A percentile compares a stretch with the other conserved stretches of the same genome.
These are phyloP conservation scores for Phalloptychus januarius DNA, from an alignment of 2,797 vertebrate species.

Conservation along the genomic window DNA sequence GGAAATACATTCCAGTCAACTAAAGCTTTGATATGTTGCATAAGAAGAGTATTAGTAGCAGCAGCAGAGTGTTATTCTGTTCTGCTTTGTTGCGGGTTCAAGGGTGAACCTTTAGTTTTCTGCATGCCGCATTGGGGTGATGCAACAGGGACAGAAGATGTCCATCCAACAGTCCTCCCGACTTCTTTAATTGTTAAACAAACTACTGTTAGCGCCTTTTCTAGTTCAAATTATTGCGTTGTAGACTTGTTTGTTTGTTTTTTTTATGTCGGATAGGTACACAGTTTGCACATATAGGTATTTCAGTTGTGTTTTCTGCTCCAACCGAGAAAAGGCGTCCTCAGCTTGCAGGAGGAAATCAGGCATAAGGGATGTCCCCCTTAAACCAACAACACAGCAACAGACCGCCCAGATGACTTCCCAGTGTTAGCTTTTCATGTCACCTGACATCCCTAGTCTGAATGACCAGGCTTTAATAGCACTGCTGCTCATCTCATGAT, in stretches of 20 bases:
- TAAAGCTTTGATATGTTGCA: background rate
- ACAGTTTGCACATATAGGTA: slow-evolving; percentile 31
- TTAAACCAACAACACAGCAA: slow-evolving; percentile 18
- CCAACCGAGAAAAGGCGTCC: slow-evolving; percentile 36
- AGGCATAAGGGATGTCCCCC: slow-evolving; percentile 28
- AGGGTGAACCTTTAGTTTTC: background rate
- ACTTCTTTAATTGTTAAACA: background rate
- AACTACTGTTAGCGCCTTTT: slow-evolving; percentile 21
- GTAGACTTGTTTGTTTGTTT: slow-evolving; percentile 2
- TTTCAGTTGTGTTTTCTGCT: slow-evolving; percentile 37
- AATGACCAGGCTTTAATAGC: background rate
- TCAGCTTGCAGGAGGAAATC: slow-evolving; percentile 9
- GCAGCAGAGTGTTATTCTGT: background rate
- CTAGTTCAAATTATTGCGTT: background rate
- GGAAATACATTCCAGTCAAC: background rate
- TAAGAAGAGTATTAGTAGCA: background rate
- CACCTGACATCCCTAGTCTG: background rate
- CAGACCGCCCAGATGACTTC: slow-evolving; percentile 11
- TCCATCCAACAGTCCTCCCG: slow-evolving; percentile 26
- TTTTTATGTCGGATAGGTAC: slow-evolving; percentile 12
- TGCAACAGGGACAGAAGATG: slow-evolving; percentile 59
- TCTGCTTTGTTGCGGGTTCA: background rate
- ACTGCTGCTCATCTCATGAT: background rate
- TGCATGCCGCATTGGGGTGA: slow-evolving; percentile 50
- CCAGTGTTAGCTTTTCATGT: slow-evolving; percentile 3